Conservation (phyloP, 2,797 vertebrate genomes). For the Picus viridis region DNA sequence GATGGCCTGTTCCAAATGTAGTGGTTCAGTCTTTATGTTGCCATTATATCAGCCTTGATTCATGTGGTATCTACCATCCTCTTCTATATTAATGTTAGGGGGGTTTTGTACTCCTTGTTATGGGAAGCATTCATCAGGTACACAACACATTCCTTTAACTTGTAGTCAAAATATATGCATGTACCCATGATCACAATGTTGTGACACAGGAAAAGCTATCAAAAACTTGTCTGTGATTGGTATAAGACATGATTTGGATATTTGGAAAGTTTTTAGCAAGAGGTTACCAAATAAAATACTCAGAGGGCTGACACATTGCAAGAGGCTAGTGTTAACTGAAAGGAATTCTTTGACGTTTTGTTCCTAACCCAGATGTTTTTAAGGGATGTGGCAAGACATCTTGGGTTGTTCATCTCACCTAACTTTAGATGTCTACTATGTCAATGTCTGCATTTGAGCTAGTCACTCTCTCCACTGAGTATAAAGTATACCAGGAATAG, state of each 20-base stretch:
- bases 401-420: slow-evolving; percentile 41
- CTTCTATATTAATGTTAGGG: background rate
- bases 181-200: background rate
- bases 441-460: slow-evolving; percentile 47
- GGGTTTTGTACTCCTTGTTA: background rate
- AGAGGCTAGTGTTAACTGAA: background rate
- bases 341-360: background rate
- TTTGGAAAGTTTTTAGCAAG: background rate
- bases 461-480: slow-evolving; percentile 20
- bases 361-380: background rate
- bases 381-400: background rate
- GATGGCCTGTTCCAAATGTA: background rate
- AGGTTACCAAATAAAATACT: background rate
- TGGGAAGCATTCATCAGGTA: background rate
- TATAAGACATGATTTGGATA: background rate
- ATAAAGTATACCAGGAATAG: slow-evolving; percentile 58
- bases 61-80: background rate
- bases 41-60: background rate
- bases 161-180: background rate
- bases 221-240: background rate
- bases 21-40: background rate
- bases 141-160: background rate
- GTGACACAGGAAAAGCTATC: background rate
- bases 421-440: slow-evolving; percentile 60
- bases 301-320: background rate